Conservation (phyloP, 2,888 invertebrate genomes). For the Tiliacea citrago region DNA sequence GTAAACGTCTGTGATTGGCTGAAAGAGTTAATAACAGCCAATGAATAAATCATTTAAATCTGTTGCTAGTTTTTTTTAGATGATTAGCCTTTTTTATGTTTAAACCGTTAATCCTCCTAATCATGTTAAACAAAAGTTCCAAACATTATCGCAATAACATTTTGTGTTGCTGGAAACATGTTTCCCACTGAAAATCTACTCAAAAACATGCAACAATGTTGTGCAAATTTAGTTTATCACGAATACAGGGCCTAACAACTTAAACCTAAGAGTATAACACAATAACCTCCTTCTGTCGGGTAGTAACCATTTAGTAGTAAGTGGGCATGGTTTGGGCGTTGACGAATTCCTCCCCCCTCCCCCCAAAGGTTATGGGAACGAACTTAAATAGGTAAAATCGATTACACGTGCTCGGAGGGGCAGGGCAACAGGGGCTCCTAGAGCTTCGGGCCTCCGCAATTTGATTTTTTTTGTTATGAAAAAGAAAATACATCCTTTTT, state of each 20-base stretch:
- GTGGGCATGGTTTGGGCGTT: background rate
- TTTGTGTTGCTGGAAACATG: constrained; percentile 5
- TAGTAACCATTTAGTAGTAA: background rate
- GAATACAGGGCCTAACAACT: background rate
- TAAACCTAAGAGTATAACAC: background rate
- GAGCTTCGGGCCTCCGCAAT: no score
- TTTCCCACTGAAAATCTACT: background rate
- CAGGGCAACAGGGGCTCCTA: no score
- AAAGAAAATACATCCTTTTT: no score
- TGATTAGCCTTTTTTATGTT: background rate
- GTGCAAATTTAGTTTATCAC: no score
- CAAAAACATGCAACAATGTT: background rate
- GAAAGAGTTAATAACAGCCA: background rate
- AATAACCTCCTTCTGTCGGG: no score
- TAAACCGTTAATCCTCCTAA: background rate
- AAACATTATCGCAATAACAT: background rate
- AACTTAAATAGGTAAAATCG: constrained; percentile 8
- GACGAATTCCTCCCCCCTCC: background rate
- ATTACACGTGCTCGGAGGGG: background rate
- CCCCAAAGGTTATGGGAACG: background rate
- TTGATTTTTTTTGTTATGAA: no score
- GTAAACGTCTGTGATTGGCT: background rate
- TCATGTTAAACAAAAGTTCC: background rate
- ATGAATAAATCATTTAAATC: background rate
- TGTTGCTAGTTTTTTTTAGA: background rate